Base-by-base conservation (phyloP, 1,140 invertebrate genomes). In the Monomorium pharaonis region DNA sequence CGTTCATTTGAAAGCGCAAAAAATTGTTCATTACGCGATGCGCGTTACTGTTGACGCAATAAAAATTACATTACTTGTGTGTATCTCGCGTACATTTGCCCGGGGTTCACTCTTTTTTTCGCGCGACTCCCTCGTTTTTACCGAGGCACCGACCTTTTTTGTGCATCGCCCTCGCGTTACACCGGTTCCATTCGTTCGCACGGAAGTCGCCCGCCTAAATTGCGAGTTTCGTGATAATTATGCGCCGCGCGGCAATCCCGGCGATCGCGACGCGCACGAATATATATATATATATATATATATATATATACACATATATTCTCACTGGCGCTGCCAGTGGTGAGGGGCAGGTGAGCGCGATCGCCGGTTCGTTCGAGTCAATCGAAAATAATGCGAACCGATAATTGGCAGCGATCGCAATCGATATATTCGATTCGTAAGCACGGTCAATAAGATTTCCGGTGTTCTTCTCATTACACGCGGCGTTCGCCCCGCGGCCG, bases 391-490 rank as follows among this genome's bases (percentile, higher is more conserved):
- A 81, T 74, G 69, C 75, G 42, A 51, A 44, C 51, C 87, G 88
- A 91, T 91, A 91, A 91, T 91, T 91, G 88, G 90, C 81, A 70
- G 18, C 77, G 24, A n/a, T n/a, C n/a, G 75, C 72, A 69, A 80
- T 88, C 86, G 85, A 88, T 88, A 88, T 88, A 88, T 78, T 85
- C 76, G 83, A 54, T 83, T 44, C 83, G 86, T 88, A 78, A 86
- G 88, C 87, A 75, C 58, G 81, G 76, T 80, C 78, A 90, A 90
- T 91, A 91, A 91, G 89, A 90, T 89, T 84, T 78, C 65, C 70
- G 84, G 75, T 84, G 86, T 91, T 88, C 85, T 86, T 88, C 86
- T 89, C 89, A 86, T 91, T 91, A 89, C 86, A 86, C 72, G 30
- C 54, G 49, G 60, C 62, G 47, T 42, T 67, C 47, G 21, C 14